Evolutionary conservation across 2,113 vertebrate species (phyloP).

Genomic region (Machaerirhynchus nigripectus): DNA sequence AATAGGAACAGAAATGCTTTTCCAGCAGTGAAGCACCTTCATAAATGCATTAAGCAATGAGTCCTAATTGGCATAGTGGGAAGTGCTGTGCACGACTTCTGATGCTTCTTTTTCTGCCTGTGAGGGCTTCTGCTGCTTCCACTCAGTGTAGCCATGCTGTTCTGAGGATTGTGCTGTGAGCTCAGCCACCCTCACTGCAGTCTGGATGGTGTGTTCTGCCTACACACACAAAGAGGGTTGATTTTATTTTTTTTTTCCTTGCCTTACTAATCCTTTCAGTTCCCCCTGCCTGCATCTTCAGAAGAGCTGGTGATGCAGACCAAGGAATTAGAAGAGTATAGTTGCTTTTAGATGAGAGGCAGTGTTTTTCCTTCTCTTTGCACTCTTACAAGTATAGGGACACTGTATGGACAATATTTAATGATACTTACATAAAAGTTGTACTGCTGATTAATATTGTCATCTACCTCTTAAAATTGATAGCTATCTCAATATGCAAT

Average conservation of each 20-base stretch:
- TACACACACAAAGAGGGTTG: not conserved
- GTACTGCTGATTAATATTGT: not conserved
- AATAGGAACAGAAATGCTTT: not conserved
- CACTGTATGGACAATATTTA: not conserved
- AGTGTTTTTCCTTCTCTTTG: not conserved
- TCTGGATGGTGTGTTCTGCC: not conserved
- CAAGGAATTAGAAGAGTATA: not conserved
- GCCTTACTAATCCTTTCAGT: not conserved
- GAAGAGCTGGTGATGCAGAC: not conserved
- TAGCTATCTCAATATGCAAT: not conserved
- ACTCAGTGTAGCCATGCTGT: not conserved
- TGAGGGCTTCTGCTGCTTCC: not conserved
- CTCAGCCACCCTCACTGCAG: not conserved
- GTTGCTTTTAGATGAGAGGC: not conserved
- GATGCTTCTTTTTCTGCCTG: not conserved
- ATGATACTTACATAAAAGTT: not conserved
- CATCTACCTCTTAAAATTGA: not conserved
- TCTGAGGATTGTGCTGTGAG: not conserved
- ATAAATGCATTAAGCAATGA: not conserved
- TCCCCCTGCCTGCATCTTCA: not conserved
- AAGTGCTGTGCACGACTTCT: not conserved
- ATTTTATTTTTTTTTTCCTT: not conserved
- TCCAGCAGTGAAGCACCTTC: not conserved
- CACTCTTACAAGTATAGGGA: not conserved
- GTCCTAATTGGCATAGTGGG: not conserved